phyloP scores from a whole-genome alignment of 2,113 vertebrate species.

The Athene cunicularia region DNA sequence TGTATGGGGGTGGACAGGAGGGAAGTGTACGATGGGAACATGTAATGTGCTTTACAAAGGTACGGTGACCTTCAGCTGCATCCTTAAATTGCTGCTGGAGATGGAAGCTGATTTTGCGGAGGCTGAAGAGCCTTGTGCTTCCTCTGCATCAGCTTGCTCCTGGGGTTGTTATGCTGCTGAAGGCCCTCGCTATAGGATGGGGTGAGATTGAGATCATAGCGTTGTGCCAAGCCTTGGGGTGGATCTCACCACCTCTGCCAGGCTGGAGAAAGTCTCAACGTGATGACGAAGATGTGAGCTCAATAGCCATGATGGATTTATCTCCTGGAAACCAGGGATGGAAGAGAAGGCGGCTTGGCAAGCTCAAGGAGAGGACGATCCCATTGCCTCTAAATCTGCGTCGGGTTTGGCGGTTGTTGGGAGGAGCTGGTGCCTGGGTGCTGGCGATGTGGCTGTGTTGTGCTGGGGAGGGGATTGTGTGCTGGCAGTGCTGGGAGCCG shows the following conservation, averaged over 20 bases:
- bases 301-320: neutral
- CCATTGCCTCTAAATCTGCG: rapidly evolving
- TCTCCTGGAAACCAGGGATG: neutral
- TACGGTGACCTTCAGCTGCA: conserved; percentile 17
- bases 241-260: conserved; percentile 26
- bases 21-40: neutral
- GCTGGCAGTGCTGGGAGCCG: neutral
- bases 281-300: neutral
- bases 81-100: neutral
- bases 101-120: neutral
- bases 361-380: neutral
- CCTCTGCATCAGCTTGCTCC: neutral
- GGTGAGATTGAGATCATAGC: neutral
- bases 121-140: neutral
- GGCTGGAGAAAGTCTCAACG: neutral
- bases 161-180: neutral
- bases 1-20: conserved; percentile 38
- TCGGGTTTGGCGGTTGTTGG: rapidly evolving
- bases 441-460: neutral
- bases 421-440: neutral
- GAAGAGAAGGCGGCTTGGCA: neutral
- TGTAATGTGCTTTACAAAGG: conserved; percentile 10
- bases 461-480: neutral
- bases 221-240: neutral
- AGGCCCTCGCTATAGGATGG: neutral